A percentile compares a stretch with the other conserved stretches of the same genome.
These are phyloP conservation scores for Labeo catla DNA, from an alignment of 2,113 vertebrate species.

Conservation along the genomic window DNA sequence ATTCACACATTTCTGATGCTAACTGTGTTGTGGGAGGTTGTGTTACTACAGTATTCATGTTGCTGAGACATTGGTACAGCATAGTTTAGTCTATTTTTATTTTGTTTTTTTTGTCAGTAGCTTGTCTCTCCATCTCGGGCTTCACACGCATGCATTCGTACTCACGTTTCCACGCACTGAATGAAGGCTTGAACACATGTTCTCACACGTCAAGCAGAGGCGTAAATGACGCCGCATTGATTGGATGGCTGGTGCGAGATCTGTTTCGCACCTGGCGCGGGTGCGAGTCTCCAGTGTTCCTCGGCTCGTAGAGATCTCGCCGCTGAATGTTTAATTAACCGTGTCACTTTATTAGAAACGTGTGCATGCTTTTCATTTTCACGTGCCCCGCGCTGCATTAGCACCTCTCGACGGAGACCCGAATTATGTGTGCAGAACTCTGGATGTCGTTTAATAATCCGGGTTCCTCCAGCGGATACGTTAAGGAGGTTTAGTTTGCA, in stretches of 20 bases:
- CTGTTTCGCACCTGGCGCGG: slow-evolving; percentile 23
- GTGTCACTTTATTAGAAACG: not conserved
- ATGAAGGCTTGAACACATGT: slow-evolving; percentile 37
- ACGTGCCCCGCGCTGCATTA: not conserved
- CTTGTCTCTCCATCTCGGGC: not conserved
- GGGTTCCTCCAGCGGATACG: not conserved
- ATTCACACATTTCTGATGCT: not conserved
- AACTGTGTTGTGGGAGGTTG: not conserved
- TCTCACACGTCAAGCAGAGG: slow-evolving; percentile 44
- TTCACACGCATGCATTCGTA: not conserved
- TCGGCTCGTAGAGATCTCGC: not conserved
- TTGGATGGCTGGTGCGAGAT: slow-evolving; percentile 41
- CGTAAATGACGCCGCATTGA: slow-evolving; percentile 48
- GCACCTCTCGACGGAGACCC: not conserved
- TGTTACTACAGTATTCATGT: not conserved
- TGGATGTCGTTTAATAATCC: not conserved
- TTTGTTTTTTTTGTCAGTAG: not conserved
- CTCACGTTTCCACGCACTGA: slow-evolving; percentile 7
- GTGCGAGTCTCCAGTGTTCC: slow-evolving; percentile 14
- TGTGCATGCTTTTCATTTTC: slow-evolving; percentile 10
- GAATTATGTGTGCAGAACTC: not conserved
- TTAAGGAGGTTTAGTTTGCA: slow-evolving; percentile 15
- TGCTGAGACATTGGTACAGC: not conserved
- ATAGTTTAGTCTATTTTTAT: not conserved
- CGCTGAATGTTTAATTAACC: slow-evolving; percentile 12